Conservation (phyloP, 2,113 vertebrate genomes). For the Eurypyga helias region DNA sequence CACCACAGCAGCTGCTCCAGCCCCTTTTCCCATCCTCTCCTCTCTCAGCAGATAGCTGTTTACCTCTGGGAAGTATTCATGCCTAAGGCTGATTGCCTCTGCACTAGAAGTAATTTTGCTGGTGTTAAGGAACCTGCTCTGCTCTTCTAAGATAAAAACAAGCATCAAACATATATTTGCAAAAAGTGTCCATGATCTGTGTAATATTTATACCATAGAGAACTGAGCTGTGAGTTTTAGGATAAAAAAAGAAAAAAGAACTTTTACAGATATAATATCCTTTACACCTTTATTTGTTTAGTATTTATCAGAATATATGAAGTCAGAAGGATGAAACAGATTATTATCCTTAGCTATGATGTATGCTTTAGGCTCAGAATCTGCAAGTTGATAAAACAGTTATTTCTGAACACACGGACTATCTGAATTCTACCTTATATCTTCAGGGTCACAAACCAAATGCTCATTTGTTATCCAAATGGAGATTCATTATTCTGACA, state of each 20-base stretch:
- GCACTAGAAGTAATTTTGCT: background rate
- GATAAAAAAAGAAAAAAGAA: background rate
- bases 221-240: background rate
- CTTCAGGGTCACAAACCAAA: constrained; percentile 38
- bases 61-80: background rate
- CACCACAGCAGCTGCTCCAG: background rate
- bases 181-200: background rate
- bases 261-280: background rate
- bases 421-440: background rate
- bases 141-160: background rate
- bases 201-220: background rate
- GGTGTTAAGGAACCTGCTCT: background rate
- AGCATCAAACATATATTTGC: background rate
- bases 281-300: constrained; percentile 23
- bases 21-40: background rate
- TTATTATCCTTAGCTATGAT: background rate
- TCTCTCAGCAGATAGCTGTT: background rate
- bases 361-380: constrained; percentile 19
- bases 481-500: constrained; percentile 37
- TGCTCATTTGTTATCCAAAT: constrained; percentile 29
- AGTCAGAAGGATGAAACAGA: constrained; percentile 10
- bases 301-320: constrained; percentile 6
- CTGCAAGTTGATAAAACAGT: background rate
- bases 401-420: background rate
- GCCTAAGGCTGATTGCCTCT: background rate